These are phyloP conservation scores for Timema podura DNA, from an alignment of 2,888 invertebrate genomes.

Conservation along the genomic window DNA sequence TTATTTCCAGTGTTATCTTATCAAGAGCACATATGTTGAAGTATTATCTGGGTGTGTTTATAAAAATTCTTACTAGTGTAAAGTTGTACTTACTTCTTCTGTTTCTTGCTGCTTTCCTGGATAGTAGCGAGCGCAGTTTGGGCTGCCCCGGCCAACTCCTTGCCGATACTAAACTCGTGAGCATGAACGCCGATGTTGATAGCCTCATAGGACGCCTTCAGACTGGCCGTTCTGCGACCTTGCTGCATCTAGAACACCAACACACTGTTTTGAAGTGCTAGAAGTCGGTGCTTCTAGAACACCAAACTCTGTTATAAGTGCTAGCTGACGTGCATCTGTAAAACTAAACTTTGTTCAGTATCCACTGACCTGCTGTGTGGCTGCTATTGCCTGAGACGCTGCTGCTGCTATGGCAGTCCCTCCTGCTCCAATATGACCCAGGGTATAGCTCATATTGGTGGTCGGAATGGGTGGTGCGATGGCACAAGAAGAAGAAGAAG, in stretches of 20 bases:
- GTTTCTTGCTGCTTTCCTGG: slow-evolving; percentile 60
- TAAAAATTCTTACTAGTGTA: too few species aligned
- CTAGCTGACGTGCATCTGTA: not conserved
- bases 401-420: slow-evolving; percentile 88
- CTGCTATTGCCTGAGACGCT: slow-evolving; percentile 93
- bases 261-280: not conserved
- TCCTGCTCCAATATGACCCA: slow-evolving; percentile 82
- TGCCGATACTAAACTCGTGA: slow-evolving; percentile 64
- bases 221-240: slow-evolving; percentile 85
- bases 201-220: slow-evolving; percentile 94
- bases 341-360: not conserved
- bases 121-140: slow-evolving; percentile 69
- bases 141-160: slow-evolving; percentile 67
- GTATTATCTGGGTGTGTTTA: too few species aligned
- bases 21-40: too few species aligned
- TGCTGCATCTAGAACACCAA: slow-evolving; percentile 70
- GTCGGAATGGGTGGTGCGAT: too few species aligned
- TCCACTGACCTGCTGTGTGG: slow-evolving; percentile 73
- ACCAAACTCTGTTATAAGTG: not conserved
- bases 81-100: slow-evolving; percentile 52
- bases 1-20: not conserved
- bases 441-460: slow-evolving; percentile 55
- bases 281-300: slow-evolving; percentile 75
- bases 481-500: too few species aligned
- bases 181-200: slow-evolving; percentile 53